phyloP scores from a whole-genome alignment of 2,888 invertebrate genomes.

The Metopia argyrocephala region DNA sequence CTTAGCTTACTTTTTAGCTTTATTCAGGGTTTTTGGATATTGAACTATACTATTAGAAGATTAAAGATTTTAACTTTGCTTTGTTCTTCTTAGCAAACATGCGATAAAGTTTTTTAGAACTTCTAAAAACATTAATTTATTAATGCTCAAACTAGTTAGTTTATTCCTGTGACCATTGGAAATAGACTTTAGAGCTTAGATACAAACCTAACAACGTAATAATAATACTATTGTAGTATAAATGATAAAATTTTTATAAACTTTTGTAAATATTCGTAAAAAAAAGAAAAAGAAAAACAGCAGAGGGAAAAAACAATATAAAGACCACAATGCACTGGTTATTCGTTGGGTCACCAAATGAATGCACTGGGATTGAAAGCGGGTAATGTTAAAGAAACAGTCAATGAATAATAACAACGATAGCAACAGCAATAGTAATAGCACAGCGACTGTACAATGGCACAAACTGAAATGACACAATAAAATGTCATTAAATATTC shows the following conservation, averaged over 20 bases:
- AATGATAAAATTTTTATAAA: not conserved
- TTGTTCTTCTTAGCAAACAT: too few relatives aligned
- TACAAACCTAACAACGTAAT: not conserved
- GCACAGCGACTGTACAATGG: not conserved
- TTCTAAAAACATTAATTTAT: too few relatives aligned
- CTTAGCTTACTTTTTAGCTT: too few relatives aligned
- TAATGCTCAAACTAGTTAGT: too few relatives aligned
- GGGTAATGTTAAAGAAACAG: slow-evolving; percentile 15
- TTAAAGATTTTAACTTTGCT: too few relatives aligned
- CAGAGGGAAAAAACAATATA: slow-evolving; percentile 5
- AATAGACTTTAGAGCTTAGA: not conserved
- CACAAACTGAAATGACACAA: slow-evolving; percentile 38
- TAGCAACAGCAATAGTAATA: not conserved
- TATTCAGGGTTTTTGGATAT: too few relatives aligned
- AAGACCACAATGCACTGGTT: slow-evolving; percentile 55
- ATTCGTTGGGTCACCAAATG: slow-evolving; percentile 50
- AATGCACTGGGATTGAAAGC: slow-evolving; percentile 49
- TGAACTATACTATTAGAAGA: too few relatives aligned
- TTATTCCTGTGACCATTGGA: not conserved
- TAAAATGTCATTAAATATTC: slow-evolving; percentile 50
- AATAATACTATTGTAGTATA: not conserved
- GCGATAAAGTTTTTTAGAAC: too few relatives aligned
- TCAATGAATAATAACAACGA: not conserved
- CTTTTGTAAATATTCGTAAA: too few relatives aligned
- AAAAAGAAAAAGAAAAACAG: not conserved